Percentiles rank a stretch among this genome's conserved stretches.
phyloP scores from a whole-genome alignment of 2,888 invertebrate species.

The Hetaerina titia region DNA sequence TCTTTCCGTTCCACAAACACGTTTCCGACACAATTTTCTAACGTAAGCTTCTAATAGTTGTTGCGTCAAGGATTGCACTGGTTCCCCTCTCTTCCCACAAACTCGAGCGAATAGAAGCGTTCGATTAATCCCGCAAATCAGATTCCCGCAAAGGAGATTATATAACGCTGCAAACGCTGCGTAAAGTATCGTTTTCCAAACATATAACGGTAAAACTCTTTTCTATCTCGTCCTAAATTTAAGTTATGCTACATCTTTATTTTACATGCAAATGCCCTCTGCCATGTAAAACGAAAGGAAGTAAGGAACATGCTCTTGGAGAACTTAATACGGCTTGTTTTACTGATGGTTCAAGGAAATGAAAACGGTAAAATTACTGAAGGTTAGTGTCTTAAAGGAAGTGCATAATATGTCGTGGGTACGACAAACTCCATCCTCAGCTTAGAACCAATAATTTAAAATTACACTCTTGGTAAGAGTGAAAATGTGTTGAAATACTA shows the following conservation, averaged over 20 bases:
- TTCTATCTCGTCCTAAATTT: not conserved
- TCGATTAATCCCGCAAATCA: not conserved
- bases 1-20: constrained; percentile 59
- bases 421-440: not conserved
- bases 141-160: not conserved
- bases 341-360: too few species aligned
- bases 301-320: too few species aligned
- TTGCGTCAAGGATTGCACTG: constrained; percentile 29
- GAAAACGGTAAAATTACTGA: not conserved
- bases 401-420: not conserved
- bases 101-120: not conserved
- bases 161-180: not conserved
- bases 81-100: not conserved
- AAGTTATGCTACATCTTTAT: not conserved
- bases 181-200: not conserved
- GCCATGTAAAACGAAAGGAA: not conserved
- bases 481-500: not conserved
- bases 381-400: not conserved
- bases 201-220: not conserved
- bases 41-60: constrained; percentile 16
- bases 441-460: not conserved
- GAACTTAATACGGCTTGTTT: too few species aligned
- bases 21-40: constrained; percentile 59
- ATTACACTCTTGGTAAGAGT: not conserved
- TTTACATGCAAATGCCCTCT: not conserved